phyloP scores from a whole-genome alignment of 23 tunicate genomes.

The Corella eumyota region DNA sequence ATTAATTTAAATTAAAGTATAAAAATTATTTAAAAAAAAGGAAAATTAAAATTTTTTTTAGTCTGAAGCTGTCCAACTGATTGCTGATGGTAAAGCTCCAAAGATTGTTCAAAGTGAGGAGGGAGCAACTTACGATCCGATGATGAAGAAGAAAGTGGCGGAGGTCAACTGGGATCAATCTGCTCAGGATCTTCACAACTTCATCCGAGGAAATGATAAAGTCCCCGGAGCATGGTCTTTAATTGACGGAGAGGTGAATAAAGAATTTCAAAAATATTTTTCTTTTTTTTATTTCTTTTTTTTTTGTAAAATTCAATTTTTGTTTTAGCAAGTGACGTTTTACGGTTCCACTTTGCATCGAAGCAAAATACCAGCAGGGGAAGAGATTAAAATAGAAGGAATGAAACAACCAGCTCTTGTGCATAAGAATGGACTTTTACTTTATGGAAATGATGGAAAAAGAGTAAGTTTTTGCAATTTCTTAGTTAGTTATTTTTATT shows the following conservation, averaged over 20 bases:
- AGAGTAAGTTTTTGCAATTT: slow-evolving; percentile 45
- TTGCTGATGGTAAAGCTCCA: slow-evolving; percentile 96
- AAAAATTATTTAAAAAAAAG: too few relatives aligned
- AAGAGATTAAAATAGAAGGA: slow-evolving; percentile 63
- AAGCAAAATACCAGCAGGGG: slow-evolving; percentile 80
- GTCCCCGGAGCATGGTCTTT: slow-evolving; percentile 90
- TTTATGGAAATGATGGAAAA: slow-evolving; percentile 80
- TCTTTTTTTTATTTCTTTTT: not conserved
- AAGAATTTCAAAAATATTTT: not conserved
- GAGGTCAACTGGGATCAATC: slow-evolving; percentile 74
- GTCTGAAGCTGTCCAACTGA: slow-evolving; percentile 94
- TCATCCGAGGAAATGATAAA: slow-evolving; percentile 92
- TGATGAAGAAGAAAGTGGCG: slow-evolving; percentile 68
- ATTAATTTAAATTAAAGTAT: too few relatives aligned
- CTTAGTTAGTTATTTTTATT: not conserved
- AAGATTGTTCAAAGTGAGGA: slow-evolving; percentile 69
- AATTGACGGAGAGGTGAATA: slow-evolving; percentile 52
- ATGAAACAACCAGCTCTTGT: slow-evolving; percentile 42
- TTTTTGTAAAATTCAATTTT: not conserved
- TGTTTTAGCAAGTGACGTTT: slow-evolving; percentile 64
- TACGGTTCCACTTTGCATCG: slow-evolving; percentile 78
- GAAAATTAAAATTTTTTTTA: too few relatives aligned
- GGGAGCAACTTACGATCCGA: slow-evolving; percentile 80
- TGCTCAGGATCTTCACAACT: slow-evolving; percentile 65
- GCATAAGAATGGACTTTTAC: slow-evolving; percentile 74